Evolutionary conservation across 64 coral and sea anemone species (phyloP), one percentile per base, ranked within the genome.

Genomic region (Catalaphyllia jardinei): DNA sequence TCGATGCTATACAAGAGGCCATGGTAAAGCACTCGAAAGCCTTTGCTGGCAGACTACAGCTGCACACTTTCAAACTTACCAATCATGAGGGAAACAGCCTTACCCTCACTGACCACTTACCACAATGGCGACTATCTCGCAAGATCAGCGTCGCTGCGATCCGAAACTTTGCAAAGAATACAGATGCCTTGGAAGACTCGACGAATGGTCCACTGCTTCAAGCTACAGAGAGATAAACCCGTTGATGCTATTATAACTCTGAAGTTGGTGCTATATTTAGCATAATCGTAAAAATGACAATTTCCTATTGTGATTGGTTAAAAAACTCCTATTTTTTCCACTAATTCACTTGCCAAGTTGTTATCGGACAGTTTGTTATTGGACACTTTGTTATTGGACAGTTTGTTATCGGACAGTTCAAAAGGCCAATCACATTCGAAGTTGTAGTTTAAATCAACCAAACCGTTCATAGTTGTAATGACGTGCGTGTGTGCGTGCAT

Each of bases 21-120:
- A 55, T 96, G 51, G 69, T 93, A 10, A 96, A 96, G 91, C 82
- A 88, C 12, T 96, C 94, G 6, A 78, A 24, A 17, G 82, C 86
- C 74, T 96, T 96, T 31, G 91, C 91, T 57, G 94, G 94, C 2
- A 60, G 94, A 38, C 94, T 91, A 6, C 8, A 83, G 4, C 65
- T 96, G 16, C 82, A 87, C 67, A 89, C 91, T 14, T 88, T 96
- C 51, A n/a, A 93, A 22, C 57, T 79, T 14, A 64, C 71, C 12
- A 89, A 88, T 29, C 72, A 50, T 4, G 79, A 76, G 0, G 87
- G 87, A 17, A 78, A 73, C 77, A 91, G 94, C 1, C 46, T 93
- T 0, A 57, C 24, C n/a, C 25, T n/a, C n/a, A n/a, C n/a, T n/a
- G n/a, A n/a, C n/a, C n/a, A n/a, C 22, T 63, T 6, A 1, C 67